Conservation (phyloP, 2,113 vertebrate genomes). For the Struthidea cinerea region DNA sequence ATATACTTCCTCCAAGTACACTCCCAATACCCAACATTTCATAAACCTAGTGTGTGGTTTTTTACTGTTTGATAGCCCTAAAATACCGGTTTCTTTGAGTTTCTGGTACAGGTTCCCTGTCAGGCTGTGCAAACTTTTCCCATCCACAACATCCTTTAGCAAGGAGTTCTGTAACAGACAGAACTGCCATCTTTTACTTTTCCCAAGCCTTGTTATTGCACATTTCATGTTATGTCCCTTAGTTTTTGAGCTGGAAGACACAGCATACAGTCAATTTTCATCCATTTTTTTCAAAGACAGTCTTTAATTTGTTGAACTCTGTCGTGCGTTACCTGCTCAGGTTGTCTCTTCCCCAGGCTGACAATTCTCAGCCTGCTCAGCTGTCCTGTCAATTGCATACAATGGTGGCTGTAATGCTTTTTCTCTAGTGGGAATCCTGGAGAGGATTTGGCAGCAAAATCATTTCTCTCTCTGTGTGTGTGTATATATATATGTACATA, state of each 20-base stretch:
- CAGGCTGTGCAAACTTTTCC: background rate
- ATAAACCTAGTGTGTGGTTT: rapidly evolving
- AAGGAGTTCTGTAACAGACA: background rate
- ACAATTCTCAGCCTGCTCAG: background rate
- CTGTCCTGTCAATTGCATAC: background rate
- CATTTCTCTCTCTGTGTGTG: background rate
- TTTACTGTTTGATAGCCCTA: background rate
- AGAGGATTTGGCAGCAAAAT: background rate
- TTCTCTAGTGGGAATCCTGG: background rate
- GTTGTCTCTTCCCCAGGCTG: background rate
- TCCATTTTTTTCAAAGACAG: background rate
- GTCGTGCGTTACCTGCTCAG: background rate
- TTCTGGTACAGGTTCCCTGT: background rate
- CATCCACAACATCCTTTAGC: background rate
- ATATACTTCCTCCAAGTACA: background rate
- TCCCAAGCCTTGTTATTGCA: background rate
- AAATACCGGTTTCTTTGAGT: background rate
- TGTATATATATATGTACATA: rapidly evolving
- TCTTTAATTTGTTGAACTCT: background rate
- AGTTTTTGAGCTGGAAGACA: background rate
- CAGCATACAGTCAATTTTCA: background rate
- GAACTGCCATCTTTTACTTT: background rate
- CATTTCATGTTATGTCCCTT: background rate
- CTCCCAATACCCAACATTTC: background rate
- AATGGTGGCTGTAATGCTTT: background rate